phyloP scores from a whole-genome alignment of 2,888 invertebrate species.

The Pimpla rufipes region DNA sequence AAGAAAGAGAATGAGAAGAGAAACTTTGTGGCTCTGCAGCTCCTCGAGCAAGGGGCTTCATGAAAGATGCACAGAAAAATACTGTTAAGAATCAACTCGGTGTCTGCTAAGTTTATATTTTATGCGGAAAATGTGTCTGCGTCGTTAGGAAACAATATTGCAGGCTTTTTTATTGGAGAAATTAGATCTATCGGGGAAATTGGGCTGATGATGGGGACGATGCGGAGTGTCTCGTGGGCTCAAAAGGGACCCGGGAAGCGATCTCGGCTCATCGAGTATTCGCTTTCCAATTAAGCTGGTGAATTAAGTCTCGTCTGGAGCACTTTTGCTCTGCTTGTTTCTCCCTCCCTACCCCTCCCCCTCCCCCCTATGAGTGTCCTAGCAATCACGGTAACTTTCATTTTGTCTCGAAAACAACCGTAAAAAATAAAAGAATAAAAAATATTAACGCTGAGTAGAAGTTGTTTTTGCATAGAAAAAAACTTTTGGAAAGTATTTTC shows the following conservation, averaged over 20 bases:
- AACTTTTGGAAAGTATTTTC: too few species aligned
- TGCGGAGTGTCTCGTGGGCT: not conserved
- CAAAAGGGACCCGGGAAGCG: constrained; percentile 15
- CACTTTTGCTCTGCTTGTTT: not conserved
- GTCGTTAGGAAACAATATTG: too few species aligned
- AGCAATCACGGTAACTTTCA: too few species aligned
- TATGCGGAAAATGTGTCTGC: too few species aligned
- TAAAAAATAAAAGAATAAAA: too few species aligned
- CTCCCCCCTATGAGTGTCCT: too few species aligned
- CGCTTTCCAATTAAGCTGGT: constrained; percentile 9
- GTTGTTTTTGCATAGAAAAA: too few species aligned
- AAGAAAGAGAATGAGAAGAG: constrained; percentile 10
- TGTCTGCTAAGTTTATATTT: too few species aligned
- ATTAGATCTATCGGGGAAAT: not conserved
- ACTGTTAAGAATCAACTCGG: not conserved
- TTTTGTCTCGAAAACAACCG: too few species aligned
- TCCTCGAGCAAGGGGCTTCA: constrained; percentile 22
- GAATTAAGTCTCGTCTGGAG: constrained; percentile 1
- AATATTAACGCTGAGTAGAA: too few species aligned
- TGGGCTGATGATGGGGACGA: not conserved
- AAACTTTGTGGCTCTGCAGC: constrained; percentile 41
- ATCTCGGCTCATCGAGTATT: not conserved
- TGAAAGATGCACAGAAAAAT: constrained; percentile 64
- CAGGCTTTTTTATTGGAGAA: too few species aligned
- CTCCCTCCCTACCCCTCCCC: too few species aligned